phyloP scores from a whole-genome alignment of 1,140 invertebrate species.

The Elymnias hypermnestra region DNA sequence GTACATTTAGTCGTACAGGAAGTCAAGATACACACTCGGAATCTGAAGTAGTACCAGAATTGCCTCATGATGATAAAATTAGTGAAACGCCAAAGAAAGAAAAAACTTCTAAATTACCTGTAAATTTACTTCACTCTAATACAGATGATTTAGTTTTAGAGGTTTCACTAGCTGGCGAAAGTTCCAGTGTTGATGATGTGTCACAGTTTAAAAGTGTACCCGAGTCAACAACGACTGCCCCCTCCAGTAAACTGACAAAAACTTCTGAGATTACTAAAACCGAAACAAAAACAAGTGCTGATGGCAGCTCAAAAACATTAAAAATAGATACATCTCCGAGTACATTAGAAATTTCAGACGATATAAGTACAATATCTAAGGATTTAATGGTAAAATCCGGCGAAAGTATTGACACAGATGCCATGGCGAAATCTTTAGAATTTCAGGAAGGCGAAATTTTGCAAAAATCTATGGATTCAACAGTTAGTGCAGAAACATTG shows the following conservation, averaged over 20 bases:
- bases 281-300: constrained; percentile 61
- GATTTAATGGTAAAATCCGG: constrained; percentile 77
- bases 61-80: constrained; percentile 61
- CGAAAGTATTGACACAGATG: constrained; percentile 74
- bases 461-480: constrained; percentile 74
- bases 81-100: constrained; percentile 63
- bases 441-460: constrained; percentile 71
- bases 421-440: constrained; percentile 72
- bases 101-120: constrained; percentile 57
- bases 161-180: constrained; percentile 77
- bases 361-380: constrained; percentile 66
- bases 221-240: constrained; percentile 18
- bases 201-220: constrained; percentile 1
- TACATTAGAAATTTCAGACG: constrained; percentile 56
- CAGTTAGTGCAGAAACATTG: constrained; percentile 70
- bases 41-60: constrained; percentile 73
- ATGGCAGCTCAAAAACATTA: constrained; percentile 25
- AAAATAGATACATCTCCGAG: constrained; percentile 56
- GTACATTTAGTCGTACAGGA: constrained; percentile 70
- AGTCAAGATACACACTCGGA: constrained; percentile 78
- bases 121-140: constrained; percentile 77
- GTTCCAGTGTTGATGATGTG: constrained; percentile 14
- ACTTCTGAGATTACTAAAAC: constrained; percentile 51
- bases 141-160: constrained; percentile 80
- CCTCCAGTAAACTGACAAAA: constrained; percentile 39